Evolutionary conservation across 1,140 invertebrate species (phyloP).

Genomic region (Piezodorus guildinii): DNA sequence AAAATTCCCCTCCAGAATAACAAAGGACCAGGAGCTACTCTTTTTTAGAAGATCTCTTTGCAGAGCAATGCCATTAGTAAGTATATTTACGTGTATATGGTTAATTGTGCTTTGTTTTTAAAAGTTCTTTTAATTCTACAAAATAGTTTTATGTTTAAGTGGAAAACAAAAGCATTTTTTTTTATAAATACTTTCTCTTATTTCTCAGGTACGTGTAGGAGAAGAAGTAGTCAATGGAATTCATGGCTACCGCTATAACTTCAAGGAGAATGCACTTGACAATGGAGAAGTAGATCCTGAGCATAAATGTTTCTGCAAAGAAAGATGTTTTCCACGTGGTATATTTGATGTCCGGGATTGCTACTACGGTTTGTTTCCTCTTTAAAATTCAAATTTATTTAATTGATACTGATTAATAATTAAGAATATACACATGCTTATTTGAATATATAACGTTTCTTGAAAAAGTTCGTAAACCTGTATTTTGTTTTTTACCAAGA

Average conservation of each 20-base stretch:
- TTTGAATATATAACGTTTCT: too few relatives aligned
- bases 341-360: slow-evolving; percentile 66
- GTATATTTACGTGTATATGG: too few relatives aligned
- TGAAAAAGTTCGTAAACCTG: too few relatives aligned
- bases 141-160: too few relatives aligned
- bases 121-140: too few relatives aligned
- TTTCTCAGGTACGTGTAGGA: slow-evolving; percentile 42
- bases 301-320: slow-evolving; percentile 68
- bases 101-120: too few relatives aligned
- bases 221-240: slow-evolving; percentile 43
- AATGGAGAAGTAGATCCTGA: slow-evolving; percentile 55
- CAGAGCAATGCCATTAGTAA: slow-evolving; percentile 56
- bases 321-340: slow-evolving; percentile 54
- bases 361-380: slow-evolving; percentile 49
- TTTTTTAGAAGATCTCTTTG: slow-evolving; percentile 77
- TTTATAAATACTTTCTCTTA: not conserved
- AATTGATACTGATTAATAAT: too few relatives aligned
- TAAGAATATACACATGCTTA: too few relatives aligned
- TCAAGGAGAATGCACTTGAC: slow-evolving; percentile 59
- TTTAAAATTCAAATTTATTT: too few relatives aligned
- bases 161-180: not conserved
- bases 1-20: slow-evolving; percentile 60
- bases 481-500: too few relatives aligned
- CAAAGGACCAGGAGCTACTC: slow-evolving; percentile 50
- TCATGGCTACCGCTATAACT: slow-evolving; percentile 51